phyloP scores from a whole-genome alignment of 2,113 vertebrate species.

The Forbesichthys agassizii region DNA sequence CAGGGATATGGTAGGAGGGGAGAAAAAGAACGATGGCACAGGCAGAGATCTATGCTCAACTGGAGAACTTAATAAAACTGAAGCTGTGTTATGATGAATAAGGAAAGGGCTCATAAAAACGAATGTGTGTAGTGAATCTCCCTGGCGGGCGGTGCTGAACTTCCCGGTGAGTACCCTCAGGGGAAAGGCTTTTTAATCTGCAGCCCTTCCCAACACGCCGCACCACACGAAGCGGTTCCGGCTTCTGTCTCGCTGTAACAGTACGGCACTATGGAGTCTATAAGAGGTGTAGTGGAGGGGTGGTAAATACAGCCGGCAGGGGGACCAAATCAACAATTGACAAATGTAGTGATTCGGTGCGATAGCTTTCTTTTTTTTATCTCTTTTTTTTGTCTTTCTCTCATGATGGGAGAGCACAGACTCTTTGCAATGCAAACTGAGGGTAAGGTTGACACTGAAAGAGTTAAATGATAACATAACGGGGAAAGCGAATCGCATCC shows the following conservation, averaged over 20 bases:
- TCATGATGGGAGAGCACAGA: background rate
- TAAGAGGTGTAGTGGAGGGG: constrained; percentile 40
- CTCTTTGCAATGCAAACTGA: constrained; percentile 12
- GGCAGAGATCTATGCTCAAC: constrained; percentile 65
- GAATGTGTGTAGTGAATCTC: constrained; percentile 76
- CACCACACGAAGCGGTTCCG: constrained; percentile 47
- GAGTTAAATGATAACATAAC: constrained; percentile 21
- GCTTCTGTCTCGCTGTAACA: constrained; percentile 60
- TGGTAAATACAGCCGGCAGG: constrained; percentile 8
- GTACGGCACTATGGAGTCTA: constrained; percentile 48
- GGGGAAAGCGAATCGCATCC: constrained; percentile 20
- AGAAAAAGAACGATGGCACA: constrained; percentile 55
- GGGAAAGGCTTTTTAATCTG: constrained; percentile 73
- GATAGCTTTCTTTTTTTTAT: no score
- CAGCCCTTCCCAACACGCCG: constrained; percentile 56
- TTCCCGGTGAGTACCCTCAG: constrained; percentile 70
- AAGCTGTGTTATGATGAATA: constrained; percentile 78
- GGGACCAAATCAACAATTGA: constrained; percentile 9
- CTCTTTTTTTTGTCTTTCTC: no score
- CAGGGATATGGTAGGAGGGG: constrained; percentile 25
- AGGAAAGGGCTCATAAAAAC: constrained; percentile 74
- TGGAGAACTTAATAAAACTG: constrained; percentile 77
- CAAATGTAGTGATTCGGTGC: background rate
- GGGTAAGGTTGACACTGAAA: background rate
- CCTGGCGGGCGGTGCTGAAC: constrained; percentile 62